Base-by-base conservation (phyloP, 2,888 invertebrate genomes). In the Pocota personata region DNA sequence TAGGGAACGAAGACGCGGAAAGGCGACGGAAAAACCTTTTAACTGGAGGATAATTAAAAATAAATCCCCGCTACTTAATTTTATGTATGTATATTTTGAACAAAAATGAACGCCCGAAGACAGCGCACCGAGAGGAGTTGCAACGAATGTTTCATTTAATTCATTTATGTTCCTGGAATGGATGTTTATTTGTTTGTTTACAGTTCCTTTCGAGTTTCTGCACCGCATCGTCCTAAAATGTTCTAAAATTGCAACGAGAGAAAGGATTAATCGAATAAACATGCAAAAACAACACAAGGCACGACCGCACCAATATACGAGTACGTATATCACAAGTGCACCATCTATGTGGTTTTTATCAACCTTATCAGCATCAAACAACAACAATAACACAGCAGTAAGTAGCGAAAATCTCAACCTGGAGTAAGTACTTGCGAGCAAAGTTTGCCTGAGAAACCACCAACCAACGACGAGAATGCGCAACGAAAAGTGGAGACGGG, bases 1-100 rank as follows among this genome's bases (percentile, higher is more conserved):
- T 40, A 14, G 3, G 19, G 19, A 8, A 19, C 19, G 8, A 3
- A 19, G 1, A 1, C 8, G 46, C 14, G 8, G 8, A 1, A 7
- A 7, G 2, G 46, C 2, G 19, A 16, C 7, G 3, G 8, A 19
- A 10, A 27, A 50, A 50, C n/a, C 1, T 6, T 10, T 27, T 50
- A 50, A 27, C 55, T 55, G 14, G 32, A 55, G 32, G 55, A 55
- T 55, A 55, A 55, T 55, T 55, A 55, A 55, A 55, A 55, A 55
- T 55, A 55, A 55, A 55, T 55, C 30, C 55, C 16, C 55, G 10
- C 16, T 32, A 16, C 32, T 55, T 55, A 32, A 55, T 55, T 55
- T 55, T 32, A 16, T 40, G 40, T 10, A 37, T 16, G 16, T 32
- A 24, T 48, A n/a, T 32, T 32, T 32, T 10, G 4, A 10, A 12